Conservation (phyloP, 2,113 vertebrate genomes). For the Bettongia penicillata region DNA sequence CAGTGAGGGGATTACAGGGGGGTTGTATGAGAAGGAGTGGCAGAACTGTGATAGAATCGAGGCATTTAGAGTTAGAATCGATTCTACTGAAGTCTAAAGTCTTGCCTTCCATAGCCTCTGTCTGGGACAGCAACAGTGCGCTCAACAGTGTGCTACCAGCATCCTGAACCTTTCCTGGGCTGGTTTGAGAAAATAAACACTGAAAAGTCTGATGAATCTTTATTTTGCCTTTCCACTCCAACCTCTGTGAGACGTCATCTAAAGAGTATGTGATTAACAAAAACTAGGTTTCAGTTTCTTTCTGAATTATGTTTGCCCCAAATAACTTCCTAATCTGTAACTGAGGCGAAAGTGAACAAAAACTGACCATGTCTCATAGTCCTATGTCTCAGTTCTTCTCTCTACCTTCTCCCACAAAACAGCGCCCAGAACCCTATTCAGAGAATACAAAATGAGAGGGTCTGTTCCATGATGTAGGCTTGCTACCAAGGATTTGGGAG, state of each 20-base stretch:
- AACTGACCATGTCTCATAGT: neutral
- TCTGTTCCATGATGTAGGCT: neutral
- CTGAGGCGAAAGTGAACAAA: neutral
- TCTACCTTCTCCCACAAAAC: neutral
- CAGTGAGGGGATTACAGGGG: neutral
- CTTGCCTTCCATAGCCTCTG: neutral
- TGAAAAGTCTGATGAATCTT: neutral
- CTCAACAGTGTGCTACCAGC: neutral
- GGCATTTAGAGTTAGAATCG: no score
- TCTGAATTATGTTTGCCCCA: neutral
- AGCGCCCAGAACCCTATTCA: neutral
- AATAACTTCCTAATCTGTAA: neutral
- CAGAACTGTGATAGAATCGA: neutral
- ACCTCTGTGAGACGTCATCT: neutral
- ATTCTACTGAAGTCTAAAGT: no score
- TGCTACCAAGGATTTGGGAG: neutral
- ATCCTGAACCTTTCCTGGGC: neutral
- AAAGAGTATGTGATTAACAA: neutral
- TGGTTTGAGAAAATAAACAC: neutral
- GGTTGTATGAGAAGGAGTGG: neutral
- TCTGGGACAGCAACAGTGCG: neutral
- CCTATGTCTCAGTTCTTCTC: neutral
- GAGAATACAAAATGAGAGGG: neutral
- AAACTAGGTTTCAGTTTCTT: neutral
- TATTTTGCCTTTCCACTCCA: neutral